Conservation (phyloP, 2,113 vertebrate species). For the Otocyon megalotis region DNA sequence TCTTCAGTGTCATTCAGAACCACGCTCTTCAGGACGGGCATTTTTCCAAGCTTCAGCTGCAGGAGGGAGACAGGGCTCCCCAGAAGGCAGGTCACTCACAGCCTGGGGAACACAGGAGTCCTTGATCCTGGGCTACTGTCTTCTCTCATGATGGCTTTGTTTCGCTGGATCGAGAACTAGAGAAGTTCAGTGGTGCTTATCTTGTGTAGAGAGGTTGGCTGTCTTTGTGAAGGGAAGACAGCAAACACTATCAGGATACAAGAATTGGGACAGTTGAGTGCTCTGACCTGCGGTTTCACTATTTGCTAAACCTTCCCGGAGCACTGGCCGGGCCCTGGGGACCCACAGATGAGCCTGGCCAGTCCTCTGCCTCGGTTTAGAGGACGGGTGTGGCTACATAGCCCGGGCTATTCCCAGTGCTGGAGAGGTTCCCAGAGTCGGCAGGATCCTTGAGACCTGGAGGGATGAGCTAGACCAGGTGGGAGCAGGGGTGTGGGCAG, state of each 20-base stretch:
- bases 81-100: background rate
- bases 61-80: background rate
- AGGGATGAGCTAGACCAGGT: background rate
- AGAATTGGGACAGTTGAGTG: background rate
- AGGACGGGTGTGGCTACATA: background rate
- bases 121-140: background rate
- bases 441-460: background rate
- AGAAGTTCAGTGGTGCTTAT: background rate
- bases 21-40: too few species aligned
- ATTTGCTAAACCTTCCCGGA: background rate
- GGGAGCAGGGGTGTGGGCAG: background rate
- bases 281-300: background rate
- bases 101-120: background rate
- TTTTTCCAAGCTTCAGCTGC: background rate
- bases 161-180: background rate
- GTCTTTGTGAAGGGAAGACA: background rate
- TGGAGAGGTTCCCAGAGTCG: background rate
- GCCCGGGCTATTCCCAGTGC: background rate
- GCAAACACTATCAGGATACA: background rate
- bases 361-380: background rate
- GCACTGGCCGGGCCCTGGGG: background rate
- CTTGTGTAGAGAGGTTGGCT: background rate
- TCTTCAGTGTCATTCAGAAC: background rate
- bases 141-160: background rate
- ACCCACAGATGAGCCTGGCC: background rate